Base-by-base conservation (phyloP, 2,113 vertebrate genomes). In the Paramisgurnus dabryanus region DNA sequence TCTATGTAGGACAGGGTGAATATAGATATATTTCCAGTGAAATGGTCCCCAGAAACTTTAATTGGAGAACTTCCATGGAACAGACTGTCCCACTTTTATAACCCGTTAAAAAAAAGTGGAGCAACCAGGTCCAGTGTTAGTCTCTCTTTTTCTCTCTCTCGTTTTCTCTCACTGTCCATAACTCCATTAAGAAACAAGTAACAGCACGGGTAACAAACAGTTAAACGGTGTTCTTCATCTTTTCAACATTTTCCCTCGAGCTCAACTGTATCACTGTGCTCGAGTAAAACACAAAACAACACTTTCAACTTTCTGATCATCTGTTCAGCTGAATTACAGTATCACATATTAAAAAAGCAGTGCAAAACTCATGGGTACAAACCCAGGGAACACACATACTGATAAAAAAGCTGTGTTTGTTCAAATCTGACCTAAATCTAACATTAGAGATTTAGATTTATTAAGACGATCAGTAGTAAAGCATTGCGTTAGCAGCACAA, bases 1-100 rank as follows among this genome's bases (percentile, higher is more conserved):
- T 84, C 79, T 93, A 94, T 93, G 89, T 94, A 93, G 92, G 92
- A 89, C 92, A 92, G 88, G 85, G 77, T 89, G 88, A 89, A 89
- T 90, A 91, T 91, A 90, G 91, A 92, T 92, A 91, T 93, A 93
- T 93, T 94, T 93, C 92, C 92, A 93, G 92, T 92, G 89, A 91
- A 91, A 91, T 80, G 58, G 92, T 94, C 93, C 92, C 92, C 89
- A 90, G 92, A 92, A 94, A 93, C 89, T 92, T 93, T 91, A 92
- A 89, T 91, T 93, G 93, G 92, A 93, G 89, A 91, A 87, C 86
- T 86, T 92, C 93, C 93, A 94, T 90, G 90, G 93, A 94, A 94
- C 93, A 94, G 92, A 91, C 92, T 93, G 93, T 91, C 93, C 93
- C 92, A 94, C 89, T 93, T 94, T 89, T 89, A 88, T 82, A 88